Conservation (phyloP, 2,113 vertebrate genomes). For the Propithecus coquereli region DNA sequence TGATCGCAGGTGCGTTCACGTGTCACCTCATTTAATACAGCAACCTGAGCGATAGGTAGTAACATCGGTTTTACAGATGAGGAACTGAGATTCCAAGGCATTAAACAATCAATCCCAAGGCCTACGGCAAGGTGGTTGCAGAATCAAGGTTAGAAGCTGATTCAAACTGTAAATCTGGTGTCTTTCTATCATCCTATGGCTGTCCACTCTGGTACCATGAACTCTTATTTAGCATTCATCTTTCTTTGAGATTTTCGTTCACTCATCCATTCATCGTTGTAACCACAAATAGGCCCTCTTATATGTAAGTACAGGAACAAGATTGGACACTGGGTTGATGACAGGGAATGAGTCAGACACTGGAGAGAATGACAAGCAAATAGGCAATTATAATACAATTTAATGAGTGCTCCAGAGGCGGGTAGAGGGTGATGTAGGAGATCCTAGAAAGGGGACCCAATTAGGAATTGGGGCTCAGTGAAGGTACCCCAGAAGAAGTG, state of each 20-base stretch:
- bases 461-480: background rate
- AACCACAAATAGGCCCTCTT: background rate
- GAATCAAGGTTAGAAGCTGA: background rate
- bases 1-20: background rate
- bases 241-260: background rate
- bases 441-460: no score
- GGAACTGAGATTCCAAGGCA: background rate
- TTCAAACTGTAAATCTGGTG: background rate
- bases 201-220: background rate
- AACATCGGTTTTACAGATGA: slow-evolving; percentile 6
- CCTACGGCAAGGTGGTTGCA: background rate
- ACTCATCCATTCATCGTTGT: background rate
- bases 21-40: slow-evolving; percentile 6
- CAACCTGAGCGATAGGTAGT: background rate
- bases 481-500: background rate
- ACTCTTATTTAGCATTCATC: background rate
- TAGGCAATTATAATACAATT: background rate
- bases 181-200: background rate
- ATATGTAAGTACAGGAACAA: background rate
- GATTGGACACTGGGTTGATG: background rate
- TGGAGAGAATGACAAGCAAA: background rate
- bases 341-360: background rate
- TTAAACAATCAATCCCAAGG: background rate
- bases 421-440: background rate
- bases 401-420: background rate